Evolutionary conservation across 53 echinoderm and acorn worm genomes (phyloP).

Genomic region (Mesocentrotus franciscanus): DNA sequence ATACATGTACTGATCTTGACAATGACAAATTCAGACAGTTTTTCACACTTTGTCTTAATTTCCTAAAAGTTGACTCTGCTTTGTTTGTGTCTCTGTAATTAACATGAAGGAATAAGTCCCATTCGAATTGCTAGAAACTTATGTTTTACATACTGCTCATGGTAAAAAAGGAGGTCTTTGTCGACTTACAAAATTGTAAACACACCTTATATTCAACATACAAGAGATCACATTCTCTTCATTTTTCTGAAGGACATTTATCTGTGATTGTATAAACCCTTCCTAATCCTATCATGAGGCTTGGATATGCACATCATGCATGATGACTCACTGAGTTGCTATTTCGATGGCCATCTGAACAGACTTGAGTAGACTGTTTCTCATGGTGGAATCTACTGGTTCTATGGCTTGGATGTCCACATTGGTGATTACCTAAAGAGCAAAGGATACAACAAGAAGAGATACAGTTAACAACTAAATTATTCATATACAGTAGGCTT

Average conservation of each 20-base stretch:
- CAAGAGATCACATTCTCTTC: too few species aligned
- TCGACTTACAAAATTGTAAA: too few species aligned
- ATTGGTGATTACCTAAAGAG: conserved; percentile 85
- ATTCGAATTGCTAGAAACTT: too few species aligned
- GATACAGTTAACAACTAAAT: not conserved
- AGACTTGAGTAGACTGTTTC: conserved; percentile 88
- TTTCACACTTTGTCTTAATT: too few species aligned
- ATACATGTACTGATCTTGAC: too few species aligned
- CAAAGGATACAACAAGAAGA: not conserved
- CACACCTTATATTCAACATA: too few species aligned
- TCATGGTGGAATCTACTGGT: conserved; percentile 93
- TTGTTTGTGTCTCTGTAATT: too few species aligned
- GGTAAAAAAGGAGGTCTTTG: too few species aligned
- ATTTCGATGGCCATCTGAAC: conserved; percentile 99
- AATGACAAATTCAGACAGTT: too few species aligned
- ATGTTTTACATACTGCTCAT: too few species aligned
- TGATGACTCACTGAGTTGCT: conserved; percentile 88
- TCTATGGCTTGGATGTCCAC: conserved; percentile 94
- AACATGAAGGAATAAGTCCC: too few species aligned
- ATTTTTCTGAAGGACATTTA: not conserved
- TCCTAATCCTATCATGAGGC: not conserved
- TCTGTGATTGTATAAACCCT: not conserved
- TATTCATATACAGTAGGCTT: not conserved
- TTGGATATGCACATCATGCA: not conserved
- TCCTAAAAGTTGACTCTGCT: too few species aligned